Base-by-base conservation (phyloP, 2,113 vertebrate genomes). In the Corydoras maculifer region DNA sequence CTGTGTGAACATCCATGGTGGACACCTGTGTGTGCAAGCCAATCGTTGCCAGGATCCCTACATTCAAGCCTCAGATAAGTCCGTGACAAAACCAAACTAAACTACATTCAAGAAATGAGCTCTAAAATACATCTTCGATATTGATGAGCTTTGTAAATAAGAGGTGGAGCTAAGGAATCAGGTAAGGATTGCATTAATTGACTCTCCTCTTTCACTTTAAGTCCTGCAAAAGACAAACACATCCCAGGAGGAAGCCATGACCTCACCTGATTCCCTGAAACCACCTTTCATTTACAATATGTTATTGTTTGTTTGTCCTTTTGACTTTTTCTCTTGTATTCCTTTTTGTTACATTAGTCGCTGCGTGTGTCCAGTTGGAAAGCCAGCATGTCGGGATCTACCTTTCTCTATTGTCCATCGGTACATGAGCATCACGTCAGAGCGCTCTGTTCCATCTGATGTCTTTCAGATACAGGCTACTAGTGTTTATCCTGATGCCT, bases 401-500 rank as follows among this genome's bases (percentile, higher is more conserved):
- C 92, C 93, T 0, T 92, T 92, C 29, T 94, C 92, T 65, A 89
- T 95, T 3, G 91, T 95, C 15, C 87, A 94, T 78, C 91, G 94
- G 7, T 93, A 95, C 81, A 95, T 96, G 93, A 95, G 91, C 84
- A 93, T 96, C 87, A 93, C 92, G 5, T 94, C 94, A 0, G 93
- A 95, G 74, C 90, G 94, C 4, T 85, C 91, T 0, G 91, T 93
- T 14, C 93, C 93, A 0, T 94, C 94, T 0, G 93, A 96, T 31
- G 90, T 96, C 82, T 96, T 96, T 87, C 94, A 95, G 85, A 95
- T 96, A 54, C 94, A 95, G 76, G 93, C 93, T 31, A 95, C 93
- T 58, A 94, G 90, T 0, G 85, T 96, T 74, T 93, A 92, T 61
- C 91, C 92, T 0, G 92, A 93, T 0, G 91, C 93, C 57, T 92